A percentile compares a stretch with the other conserved stretches of the same genome.
Evolutionary conservation across 2,888 invertebrate species (phyloP).

Genomic region (Eupithecia vulgata): DNA sequence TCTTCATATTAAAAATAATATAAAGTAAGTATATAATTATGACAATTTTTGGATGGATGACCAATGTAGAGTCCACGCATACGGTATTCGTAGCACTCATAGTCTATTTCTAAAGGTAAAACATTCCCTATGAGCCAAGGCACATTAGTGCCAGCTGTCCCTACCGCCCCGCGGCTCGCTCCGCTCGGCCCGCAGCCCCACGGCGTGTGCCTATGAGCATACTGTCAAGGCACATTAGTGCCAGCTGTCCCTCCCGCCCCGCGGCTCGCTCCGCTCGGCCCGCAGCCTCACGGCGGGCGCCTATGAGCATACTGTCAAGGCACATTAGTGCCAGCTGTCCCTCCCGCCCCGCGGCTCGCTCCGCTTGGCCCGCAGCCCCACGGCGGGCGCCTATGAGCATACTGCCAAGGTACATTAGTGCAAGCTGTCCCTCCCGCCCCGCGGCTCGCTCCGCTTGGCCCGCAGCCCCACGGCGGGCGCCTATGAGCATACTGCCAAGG

Average conservation of each 20-base stretch:
- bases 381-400: constrained; percentile 16
- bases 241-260: constrained; percentile 37
- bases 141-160: constrained; percentile 29
- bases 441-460: constrained; percentile 44
- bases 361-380: constrained; percentile 39
- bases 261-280: constrained; percentile 44
- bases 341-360: constrained; percentile 44
- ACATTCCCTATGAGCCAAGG: constrained; percentile 1
- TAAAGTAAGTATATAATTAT: too few relatives aligned
- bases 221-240: constrained; percentile 18
- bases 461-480: constrained; percentile 36
- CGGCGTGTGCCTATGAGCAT: constrained; percentile 19
- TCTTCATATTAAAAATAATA: too few relatives aligned
- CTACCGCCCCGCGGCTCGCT: constrained; percentile 44
- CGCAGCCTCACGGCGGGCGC: constrained; percentile 36
- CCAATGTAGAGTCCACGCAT: too few relatives aligned
- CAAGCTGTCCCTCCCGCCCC: constrained; percentile 37
- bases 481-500: constrained; percentile 10
- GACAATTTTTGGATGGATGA: too few relatives aligned
- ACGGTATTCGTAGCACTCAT: neutral
- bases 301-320: constrained; percentile 10
- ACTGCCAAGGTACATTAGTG: constrained; percentile 18
- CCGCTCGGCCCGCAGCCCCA: constrained; percentile 39
- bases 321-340: constrained; percentile 29
- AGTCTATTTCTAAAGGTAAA: neutral